Base-by-base conservation (phyloP, 1,140 invertebrate species). In the Leptinotarsa defecta region DNA sequence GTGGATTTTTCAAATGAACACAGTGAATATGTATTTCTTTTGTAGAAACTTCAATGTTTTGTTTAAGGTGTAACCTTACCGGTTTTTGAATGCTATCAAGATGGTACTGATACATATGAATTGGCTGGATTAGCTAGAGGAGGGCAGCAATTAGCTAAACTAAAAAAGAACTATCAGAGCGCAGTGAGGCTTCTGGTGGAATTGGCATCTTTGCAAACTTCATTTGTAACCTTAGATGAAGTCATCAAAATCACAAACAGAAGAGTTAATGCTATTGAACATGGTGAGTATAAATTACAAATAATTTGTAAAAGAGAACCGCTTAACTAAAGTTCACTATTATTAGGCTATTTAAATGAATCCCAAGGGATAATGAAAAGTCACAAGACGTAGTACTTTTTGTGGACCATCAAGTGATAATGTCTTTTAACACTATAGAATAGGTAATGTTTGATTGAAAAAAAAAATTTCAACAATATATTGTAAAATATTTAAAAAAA, bases 221-320 rank as follows among this genome's bases (percentile, higher is more conserved):
- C 96, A 57, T 99, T 99, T 86, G 95, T 99, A 6, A 98, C 96
- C 62, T 86, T 99, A 61, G 97, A 99, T 87, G 96, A 98, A 87
- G 97, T 98, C 34, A 99, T 99, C 80, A 99, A 99, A 87, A 93
- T 97, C 64, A 99, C 97, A 8, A 99, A 99, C 86, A 91, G 98
- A 80, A 93, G 98, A 92, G 98, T 99, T 17, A 99, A 99, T 87
- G 98, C 98, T 82, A 99, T 99, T 87, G 98, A 99, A 87, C 97
- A 99, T 86, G 97, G 95, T 96, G 86, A 87, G 73, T 80, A 76
- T 65, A 11, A 3, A 15, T 65, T 22, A 43, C 34, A 43, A 11
- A 43, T 43, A 62, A 62, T 65, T 65, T 65, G 1, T 65, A 22
- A 65, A 65, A 19, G n/a, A 2, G 64, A 11, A 43, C 11, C 4